Evolutionary conservation across 2,113 vertebrate species (phyloP).

Genomic region (Nestor notabilis): DNA sequence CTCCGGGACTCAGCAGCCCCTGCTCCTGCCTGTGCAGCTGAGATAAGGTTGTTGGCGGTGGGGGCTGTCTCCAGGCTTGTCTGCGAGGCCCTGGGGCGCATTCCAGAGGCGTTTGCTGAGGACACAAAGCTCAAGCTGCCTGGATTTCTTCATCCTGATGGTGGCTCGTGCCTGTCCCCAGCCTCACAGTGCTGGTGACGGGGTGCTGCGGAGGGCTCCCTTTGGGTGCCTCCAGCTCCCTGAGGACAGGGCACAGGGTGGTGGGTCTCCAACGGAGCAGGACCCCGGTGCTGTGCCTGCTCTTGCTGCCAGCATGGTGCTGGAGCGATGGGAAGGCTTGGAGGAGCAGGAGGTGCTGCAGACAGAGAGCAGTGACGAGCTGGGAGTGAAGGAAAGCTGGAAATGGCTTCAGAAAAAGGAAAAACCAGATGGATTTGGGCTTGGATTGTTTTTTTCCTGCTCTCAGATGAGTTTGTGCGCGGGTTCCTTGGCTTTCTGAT

Average conservation of each 20-base stretch:
- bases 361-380: not conserved
- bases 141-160: not conserved
- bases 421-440: not conserved
- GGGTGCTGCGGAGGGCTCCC: not conserved
- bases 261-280: not conserved
- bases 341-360: not conserved
- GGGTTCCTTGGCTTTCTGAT: not conserved
- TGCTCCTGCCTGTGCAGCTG: fast-evolving
- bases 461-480: not conserved
- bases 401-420: not conserved
- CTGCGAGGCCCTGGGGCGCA: not conserved
- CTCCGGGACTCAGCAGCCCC: fast-evolving
- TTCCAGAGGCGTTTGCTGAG: fast-evolving
- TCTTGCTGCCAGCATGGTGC: not conserved
- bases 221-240: not conserved
- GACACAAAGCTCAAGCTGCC: not conserved
- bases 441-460: not conserved
- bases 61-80: not conserved
- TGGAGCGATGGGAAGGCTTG: not conserved
- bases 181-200: fast-evolving
- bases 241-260: fast-evolving
- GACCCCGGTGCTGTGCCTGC: not conserved
- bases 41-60: not conserved
- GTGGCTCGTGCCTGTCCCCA: not conserved
- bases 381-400: not conserved